A percentile compares a stretch with the other conserved stretches of the same genome.
Conservation (phyloP, 1,140 invertebrate genomes). For the Elymnias hypermnestra region DNA sequence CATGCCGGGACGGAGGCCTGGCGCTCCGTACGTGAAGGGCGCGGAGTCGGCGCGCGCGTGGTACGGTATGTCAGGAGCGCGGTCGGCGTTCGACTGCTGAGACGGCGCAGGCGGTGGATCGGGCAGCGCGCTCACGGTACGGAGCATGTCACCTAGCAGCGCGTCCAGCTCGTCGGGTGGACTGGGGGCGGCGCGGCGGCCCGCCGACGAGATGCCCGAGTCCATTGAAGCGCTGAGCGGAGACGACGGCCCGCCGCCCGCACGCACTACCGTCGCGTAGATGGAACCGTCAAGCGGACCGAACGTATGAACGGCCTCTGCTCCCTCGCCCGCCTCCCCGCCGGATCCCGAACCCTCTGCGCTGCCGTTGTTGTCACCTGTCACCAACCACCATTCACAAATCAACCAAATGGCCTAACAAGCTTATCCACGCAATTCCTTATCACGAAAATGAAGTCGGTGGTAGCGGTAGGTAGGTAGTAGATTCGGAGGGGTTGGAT, state of each 20-base stretch:
- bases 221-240: constrained; percentile 90
- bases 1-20: constrained; percentile 77
- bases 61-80: constrained; percentile 82
- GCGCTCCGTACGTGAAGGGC: constrained; percentile 87
- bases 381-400: constrained; percentile 3
- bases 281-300: constrained; percentile 92
- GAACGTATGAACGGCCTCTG: constrained; percentile 80
- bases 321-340: constrained; percentile 77
- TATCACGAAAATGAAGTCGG: not conserved
- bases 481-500: no score
- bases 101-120: constrained; percentile 79
- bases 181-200: constrained; percentile 72
- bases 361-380: constrained; percentile 73
- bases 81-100: constrained; percentile 51
- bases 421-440: not conserved
- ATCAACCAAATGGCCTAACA: not conserved
- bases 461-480: no score
- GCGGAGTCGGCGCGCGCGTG: constrained; percentile 88
- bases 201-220: constrained; percentile 87
- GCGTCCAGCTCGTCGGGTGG: constrained; percentile 66
- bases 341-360: constrained; percentile 84
- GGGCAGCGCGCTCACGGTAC: constrained; percentile 87
- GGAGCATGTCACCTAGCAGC: constrained; percentile 87
- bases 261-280: constrained; percentile 86
- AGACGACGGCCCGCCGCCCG: constrained; percentile 77